These are phyloP conservation scores for Phrynocephalus vlangalii DNA, from an alignment of 2,797 vertebrate genomes.

Conservation along the genomic window DNA sequence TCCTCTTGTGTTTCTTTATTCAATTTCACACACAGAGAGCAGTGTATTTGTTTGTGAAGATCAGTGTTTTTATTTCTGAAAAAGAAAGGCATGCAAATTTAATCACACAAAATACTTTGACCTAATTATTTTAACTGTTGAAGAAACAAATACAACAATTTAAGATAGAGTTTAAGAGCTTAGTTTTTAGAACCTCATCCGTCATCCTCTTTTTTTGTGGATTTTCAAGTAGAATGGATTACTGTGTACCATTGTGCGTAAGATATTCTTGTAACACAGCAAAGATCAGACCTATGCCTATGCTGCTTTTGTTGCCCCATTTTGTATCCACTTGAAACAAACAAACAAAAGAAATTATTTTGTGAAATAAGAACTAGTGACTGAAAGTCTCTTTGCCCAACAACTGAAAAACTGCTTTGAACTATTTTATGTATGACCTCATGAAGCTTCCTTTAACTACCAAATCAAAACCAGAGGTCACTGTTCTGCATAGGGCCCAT, in stretches of 20 bases:
- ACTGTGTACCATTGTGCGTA: slow-evolving; percentile 43
- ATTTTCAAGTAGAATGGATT: slow-evolving; percentile 52
- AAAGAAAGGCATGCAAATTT: slow-evolving; percentile 14
- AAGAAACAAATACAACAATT: slow-evolving; percentile 38
- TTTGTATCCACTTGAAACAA: slow-evolving; percentile 56
- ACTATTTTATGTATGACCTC: slow-evolving; percentile 42
- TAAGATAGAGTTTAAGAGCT: slow-evolving; percentile 43
- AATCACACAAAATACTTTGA: slow-evolving; percentile 23
- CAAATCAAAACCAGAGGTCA: background rate
- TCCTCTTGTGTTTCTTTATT: background rate
- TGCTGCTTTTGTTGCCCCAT: slow-evolving; percentile 22
- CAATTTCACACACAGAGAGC: too few relatives aligned
- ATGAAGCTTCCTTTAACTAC: slow-evolving; percentile 41
- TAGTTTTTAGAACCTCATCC: slow-evolving; percentile 37
- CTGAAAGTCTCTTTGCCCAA: slow-evolving; percentile 18
- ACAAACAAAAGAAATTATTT: slow-evolving; percentile 34
- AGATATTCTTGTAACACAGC: slow-evolving; percentile 52
- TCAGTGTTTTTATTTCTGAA: background rate
- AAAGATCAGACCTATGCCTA: slow-evolving; percentile 47
- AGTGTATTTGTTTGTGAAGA: background rate
- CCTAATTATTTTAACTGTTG: slow-evolving; percentile 40
- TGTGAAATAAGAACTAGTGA: slow-evolving; percentile 51
- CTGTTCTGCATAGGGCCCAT: background rate
- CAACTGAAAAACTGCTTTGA: slow-evolving; percentile 50
- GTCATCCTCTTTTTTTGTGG: slow-evolving; percentile 36